A percentile compares a stretch with the other conserved stretches of the same genome.
Conservation (phyloP, 2,797 vertebrate genomes). For the Staurois parvus region DNA sequence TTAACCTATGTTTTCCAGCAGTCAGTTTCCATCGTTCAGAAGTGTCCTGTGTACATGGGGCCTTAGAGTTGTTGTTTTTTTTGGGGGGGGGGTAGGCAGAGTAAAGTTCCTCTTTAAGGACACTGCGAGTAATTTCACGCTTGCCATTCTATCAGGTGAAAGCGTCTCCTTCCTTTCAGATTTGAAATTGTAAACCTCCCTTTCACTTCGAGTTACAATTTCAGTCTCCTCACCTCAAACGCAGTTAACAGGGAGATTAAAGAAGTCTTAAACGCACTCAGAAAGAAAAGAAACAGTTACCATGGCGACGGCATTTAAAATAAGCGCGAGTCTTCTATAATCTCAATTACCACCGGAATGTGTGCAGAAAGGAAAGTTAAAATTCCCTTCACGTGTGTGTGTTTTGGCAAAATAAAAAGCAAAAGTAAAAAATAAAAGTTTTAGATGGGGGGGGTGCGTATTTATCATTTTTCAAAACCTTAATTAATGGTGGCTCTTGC, state of each 20-base stretch:
- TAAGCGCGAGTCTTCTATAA: background rate
- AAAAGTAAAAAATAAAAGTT: too few species aligned
- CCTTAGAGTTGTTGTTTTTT: too few species aligned
- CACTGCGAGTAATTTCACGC: too few species aligned
- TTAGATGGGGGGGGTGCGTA: background rate
- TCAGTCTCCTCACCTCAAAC: background rate
- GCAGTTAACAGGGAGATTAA: background rate
- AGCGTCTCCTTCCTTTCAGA: too few species aligned
- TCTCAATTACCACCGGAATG: background rate
- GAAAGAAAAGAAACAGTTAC: background rate
- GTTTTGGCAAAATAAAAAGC: background rate
- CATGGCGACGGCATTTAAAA: slow-evolving; percentile 1
- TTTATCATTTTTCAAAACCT: background rate
- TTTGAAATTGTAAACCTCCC: background rate
- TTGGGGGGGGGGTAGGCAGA: too few species aligned
- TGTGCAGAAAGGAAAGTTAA: background rate
- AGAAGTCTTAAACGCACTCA: background rate
- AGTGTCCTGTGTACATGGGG: too few species aligned
- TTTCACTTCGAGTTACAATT: background rate
- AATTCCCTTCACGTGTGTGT: background rate
- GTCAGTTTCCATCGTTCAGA: too few species aligned
- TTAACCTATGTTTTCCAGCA: too few species aligned
- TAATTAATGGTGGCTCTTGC: background rate
- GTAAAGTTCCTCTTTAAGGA: too few species aligned
- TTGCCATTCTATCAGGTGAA: too few species aligned